A percentile compares a stretch with the other conserved stretches of the same genome.
These are phyloP conservation scores for Poecilia velifera DNA, from an alignment of 2,797 vertebrate species.

Conservation along the genomic window DNA sequence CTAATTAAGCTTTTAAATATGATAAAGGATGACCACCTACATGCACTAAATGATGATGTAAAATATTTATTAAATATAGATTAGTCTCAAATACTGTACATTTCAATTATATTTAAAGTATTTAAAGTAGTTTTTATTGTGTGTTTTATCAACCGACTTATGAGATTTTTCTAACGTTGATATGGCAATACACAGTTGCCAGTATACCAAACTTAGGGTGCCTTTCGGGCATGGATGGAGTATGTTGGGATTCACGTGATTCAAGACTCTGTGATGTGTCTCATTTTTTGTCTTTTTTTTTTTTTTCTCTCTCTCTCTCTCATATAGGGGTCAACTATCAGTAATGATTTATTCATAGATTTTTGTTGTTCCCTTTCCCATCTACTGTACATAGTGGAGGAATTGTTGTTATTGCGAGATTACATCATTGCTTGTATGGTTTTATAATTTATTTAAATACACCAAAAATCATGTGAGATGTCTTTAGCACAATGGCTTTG, in stretches of 20 bases:
- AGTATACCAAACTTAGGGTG: slow-evolving; percentile 74
- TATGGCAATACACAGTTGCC: slow-evolving; percentile 66
- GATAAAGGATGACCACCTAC: slow-evolving; percentile 76
- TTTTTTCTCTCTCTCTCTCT: neutral
- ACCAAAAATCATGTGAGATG: slow-evolving; percentile 28
- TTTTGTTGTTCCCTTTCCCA: slow-evolving; percentile 47
- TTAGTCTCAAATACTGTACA: slow-evolving; percentile 75
- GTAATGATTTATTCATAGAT: slow-evolving; percentile 43
- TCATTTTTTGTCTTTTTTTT: slow-evolving; percentile 31
- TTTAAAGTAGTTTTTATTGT: slow-evolving; percentile 78
- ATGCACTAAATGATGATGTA: slow-evolving; percentile 79
- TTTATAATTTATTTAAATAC: slow-evolving; percentile 35
- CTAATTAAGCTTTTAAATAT: slow-evolving; percentile 78
- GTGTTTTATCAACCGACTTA: slow-evolving; percentile 69
- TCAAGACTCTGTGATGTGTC: slow-evolving; percentile 55
- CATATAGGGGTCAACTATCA: slow-evolving; percentile 42
- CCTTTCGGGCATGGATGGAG: slow-evolving; percentile 70
- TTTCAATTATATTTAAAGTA: slow-evolving; percentile 76
- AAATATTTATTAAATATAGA: slow-evolving; percentile 77
- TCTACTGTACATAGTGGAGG: slow-evolving; percentile 44
- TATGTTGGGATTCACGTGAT: slow-evolving; percentile 58
- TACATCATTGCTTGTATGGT: slow-evolving; percentile 40
- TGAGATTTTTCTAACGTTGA: slow-evolving; percentile 69
- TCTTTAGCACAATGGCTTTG: slow-evolving; percentile 22
- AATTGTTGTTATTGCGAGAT: slow-evolving; percentile 28